Evolutionary conservation across 2,888 invertebrate genomes (phyloP), one percentile per base, ranked within the genome.

Genomic region (Drosophila antonietae): DNA sequence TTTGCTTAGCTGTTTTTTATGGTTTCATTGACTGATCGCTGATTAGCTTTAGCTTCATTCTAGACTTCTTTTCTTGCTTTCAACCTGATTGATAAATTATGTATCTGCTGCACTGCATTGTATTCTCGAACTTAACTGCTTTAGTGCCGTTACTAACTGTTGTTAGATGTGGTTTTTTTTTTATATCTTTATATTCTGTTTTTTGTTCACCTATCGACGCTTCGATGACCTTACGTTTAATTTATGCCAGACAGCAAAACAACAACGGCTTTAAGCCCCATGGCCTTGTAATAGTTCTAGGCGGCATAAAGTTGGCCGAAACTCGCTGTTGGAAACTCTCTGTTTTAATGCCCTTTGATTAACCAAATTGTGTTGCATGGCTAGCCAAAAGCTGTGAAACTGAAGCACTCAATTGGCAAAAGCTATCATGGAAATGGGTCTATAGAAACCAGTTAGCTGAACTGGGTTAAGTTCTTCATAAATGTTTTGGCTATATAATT

Each of bases 71-170:
- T 0, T 37, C 18, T 51, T 51, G 14, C 20, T 44, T 10, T 49
- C 14, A 37, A 44, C 23, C 56, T 65, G 65, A 65, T 72, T 71
- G 57, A 65, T 65, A 72, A 72, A 71, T 71, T 33, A 58, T 70
- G 49, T 57, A 31, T 46, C 18, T 28, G 37, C 46, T 61, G 33
- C 39, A 37, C 52, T 77, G 71, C 76, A 76, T 85, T 87, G 85
- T 77, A 56, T 66, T 68, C 65, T 68, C 56, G 44, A 52, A 61
- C 55, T 77, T 84, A 84, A 88, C 88, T 83, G 84, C 81, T 86
- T 83, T 79, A 73, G 61, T 84, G 88, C 84, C 84, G 84, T 88
- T 88, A 71, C 49, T 84, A 85, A 88, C 88, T 83, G 84, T 80
- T 83, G 53, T 53, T 53, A 23, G 53, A 81, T 78, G 73, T 88